Evolutionary conservation across 2,888 invertebrate species (phyloP).

Genomic region (Germaria angustata): DNA sequence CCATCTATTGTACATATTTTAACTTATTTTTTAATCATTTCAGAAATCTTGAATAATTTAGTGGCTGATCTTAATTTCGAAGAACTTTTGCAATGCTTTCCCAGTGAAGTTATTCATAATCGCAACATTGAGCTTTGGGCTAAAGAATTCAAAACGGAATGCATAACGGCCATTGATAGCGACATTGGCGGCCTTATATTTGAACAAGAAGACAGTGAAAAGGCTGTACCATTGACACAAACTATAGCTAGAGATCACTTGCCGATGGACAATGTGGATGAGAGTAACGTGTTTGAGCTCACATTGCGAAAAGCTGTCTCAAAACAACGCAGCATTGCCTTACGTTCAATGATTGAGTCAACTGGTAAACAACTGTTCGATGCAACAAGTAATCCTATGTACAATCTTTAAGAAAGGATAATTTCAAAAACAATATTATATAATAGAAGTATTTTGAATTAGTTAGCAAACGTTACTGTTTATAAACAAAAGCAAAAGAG

Average conservation of each 20-base stretch:
- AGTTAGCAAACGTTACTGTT: conserved; percentile 40
- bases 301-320: conserved; percentile 80
- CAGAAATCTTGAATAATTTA: conserved; percentile 77
- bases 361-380: conserved; percentile 82
- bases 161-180: conserved; percentile 72
- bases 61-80: conserved; percentile 77
- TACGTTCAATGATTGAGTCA: conserved; percentile 83
- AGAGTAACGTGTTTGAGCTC: conserved; percentile 78
- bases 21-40: not conserved
- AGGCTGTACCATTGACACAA: conserved; percentile 40
- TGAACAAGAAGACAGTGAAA: conserved; percentile 43
- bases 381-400: conserved; percentile 79
- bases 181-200: conserved; percentile 70
- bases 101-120: conserved; percentile 76
- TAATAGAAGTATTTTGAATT: not conserved
- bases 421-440: not conserved
- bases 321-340: conserved; percentile 83
- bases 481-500: conserved; percentile 5
- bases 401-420: conserved; percentile 73
- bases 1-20: not conserved
- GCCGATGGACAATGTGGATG: conserved; percentile 79
- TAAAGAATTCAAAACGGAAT: conserved; percentile 73
- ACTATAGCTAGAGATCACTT: conserved; percentile 71
- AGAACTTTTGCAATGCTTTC: conserved; percentile 78
- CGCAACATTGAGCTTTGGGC: conserved; percentile 71